phyloP scores from a whole-genome alignment of 30 jellyfish, hydroid and myxozoan species.

The Rhopilema esculentum region DNA sequence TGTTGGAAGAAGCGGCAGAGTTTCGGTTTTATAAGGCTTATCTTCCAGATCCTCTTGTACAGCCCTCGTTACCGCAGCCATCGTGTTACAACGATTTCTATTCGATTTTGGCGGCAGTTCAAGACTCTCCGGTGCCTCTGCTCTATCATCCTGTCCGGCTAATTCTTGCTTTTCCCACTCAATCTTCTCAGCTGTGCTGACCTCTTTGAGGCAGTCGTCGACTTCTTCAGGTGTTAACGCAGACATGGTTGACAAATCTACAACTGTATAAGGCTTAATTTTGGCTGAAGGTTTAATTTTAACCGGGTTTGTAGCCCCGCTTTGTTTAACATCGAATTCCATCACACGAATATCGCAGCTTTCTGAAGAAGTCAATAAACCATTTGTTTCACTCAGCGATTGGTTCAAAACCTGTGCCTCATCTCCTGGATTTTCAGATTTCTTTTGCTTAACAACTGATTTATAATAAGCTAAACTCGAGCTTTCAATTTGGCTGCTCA shows the following conservation, averaged over 20 bases:
- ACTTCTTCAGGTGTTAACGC: conserved; percentile 78
- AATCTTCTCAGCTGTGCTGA: conserved; percentile 17
- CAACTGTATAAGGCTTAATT: conserved; percentile 90
- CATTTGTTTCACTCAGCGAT: background rate
- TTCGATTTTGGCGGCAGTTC: conserved; percentile 48
- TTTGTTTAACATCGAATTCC: background rate
- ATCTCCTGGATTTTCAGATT: background rate
- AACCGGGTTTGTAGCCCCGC: background rate
- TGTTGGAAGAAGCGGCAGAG: background rate
- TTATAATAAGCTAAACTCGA: background rate
- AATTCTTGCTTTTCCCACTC: background rate
- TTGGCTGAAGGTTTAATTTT: conserved; percentile 64
- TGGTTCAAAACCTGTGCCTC: background rate
- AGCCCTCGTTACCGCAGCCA: background rate
- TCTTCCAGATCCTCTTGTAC: background rate
- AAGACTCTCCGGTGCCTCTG: conserved; percentile 41
- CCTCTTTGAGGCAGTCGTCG: conserved; percentile 69
- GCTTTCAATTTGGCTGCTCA: background rate
- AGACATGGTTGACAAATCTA: conserved; percentile 84
- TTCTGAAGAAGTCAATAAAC: background rate
- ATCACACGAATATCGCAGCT: background rate
- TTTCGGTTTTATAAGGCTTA: background rate
- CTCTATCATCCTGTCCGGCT: background rate
- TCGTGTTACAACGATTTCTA: conserved; percentile 37
- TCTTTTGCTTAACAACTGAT: conserved; percentile 15